Conservation (phyloP, 2,113 vertebrate genomes). For the Microcebus jonahi region DNA sequence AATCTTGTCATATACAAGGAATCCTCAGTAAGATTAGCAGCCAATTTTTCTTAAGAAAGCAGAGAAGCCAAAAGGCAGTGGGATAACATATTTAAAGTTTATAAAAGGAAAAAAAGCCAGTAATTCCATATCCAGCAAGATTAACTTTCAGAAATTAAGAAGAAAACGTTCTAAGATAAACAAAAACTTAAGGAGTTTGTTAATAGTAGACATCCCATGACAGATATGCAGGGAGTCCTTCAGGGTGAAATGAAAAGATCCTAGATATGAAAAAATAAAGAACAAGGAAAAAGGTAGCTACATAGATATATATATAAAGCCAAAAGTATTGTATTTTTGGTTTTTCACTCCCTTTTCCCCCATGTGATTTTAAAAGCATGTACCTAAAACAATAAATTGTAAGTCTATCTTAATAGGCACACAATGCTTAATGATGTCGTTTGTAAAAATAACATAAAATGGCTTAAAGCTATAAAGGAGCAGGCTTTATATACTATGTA, state of each 20-base stretch:
- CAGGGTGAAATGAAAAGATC: not conserved
- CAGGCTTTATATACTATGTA: not conserved
- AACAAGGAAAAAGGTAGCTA: not conserved
- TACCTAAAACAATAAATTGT: not conserved
- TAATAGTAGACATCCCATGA: not conserved
- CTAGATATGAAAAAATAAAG: not conserved
- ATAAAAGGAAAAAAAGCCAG: not conserved
- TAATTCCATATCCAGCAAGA: not conserved
- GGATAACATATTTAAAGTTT: not conserved
- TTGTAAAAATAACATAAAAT: not conserved
- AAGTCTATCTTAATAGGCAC: not conserved
- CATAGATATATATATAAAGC: not conserved
- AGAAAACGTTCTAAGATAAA: not conserved
- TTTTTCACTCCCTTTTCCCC: not conserved
- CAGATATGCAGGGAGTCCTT: not conserved
- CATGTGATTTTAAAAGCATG: not conserved
- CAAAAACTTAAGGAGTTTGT: not conserved
- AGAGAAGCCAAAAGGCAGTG: not conserved
- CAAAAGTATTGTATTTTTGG: not conserved
- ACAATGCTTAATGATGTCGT: not conserved
- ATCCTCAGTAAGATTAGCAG: not conserved
- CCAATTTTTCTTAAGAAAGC: not conserved
- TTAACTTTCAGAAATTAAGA: not conserved
- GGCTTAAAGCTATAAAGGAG: not conserved
- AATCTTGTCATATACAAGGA: not conserved